These are phyloP conservation scores for Athetis lepigone DNA, from an alignment of 2,888 invertebrate genomes.

Conservation along the genomic window DNA sequence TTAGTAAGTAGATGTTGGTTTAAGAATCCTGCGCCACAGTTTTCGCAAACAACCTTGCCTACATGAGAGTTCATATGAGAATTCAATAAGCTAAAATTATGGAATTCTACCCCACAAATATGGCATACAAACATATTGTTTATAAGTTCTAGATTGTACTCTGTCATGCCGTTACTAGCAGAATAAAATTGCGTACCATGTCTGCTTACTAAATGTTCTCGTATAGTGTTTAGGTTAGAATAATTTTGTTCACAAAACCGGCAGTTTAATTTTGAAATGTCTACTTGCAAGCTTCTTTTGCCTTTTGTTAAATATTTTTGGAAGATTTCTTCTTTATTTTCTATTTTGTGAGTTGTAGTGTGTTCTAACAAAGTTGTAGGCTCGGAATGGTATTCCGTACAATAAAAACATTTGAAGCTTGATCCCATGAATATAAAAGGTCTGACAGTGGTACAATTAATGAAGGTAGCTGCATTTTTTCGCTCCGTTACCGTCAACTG, in stretches of 20 bases:
- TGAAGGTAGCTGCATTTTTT: constrained; percentile 75
- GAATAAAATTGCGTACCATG: constrained; percentile 69
- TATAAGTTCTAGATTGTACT: constrained; percentile 71
- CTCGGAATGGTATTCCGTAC: constrained; percentile 72
- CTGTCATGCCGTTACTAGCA: constrained; percentile 76
- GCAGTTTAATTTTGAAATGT: constrained; percentile 76
- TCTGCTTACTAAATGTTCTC: constrained; percentile 67
- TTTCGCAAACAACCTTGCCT: constrained; percentile 79
- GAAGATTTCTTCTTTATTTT: constrained; percentile 61
- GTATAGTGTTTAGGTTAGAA: constrained; percentile 63
- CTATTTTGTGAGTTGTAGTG: constrained; percentile 65
- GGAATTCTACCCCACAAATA: constrained; percentile 69
- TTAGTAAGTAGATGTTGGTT: constrained; percentile 72
- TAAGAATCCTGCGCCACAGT: constrained; percentile 75
- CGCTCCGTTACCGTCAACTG: constrained; percentile 75
- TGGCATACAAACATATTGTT: constrained; percentile 72
- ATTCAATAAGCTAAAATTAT: constrained; percentile 72
- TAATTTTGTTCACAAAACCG: constrained; percentile 65
- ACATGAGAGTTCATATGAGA: constrained; percentile 76
- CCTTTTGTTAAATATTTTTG: constrained; percentile 71
- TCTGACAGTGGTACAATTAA: constrained; percentile 73
- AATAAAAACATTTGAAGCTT: constrained; percentile 79
- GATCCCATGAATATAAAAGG: constrained; percentile 79
- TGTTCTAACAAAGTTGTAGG: constrained; percentile 68
- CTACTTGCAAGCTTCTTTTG: constrained; percentile 74